A percentile compares a stretch with the other conserved stretches of the same genome.
Conservation (phyloP, 2,797 vertebrate species). For the Sciurus vulgaris region DNA sequence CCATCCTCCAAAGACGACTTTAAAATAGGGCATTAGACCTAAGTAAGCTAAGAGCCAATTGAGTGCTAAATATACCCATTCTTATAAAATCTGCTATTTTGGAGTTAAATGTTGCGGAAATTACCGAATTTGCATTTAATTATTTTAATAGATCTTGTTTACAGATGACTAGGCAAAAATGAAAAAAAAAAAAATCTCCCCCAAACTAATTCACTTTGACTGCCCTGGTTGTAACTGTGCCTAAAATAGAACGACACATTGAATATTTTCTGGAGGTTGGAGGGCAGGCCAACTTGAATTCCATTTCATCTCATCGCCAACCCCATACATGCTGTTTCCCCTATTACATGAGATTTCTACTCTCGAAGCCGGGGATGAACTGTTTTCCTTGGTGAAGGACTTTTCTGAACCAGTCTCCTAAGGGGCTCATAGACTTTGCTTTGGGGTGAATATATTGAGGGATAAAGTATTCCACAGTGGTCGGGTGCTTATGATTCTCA, state of each 20-base stretch:
- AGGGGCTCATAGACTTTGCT: constrained; percentile 8
- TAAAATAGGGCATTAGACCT: constrained; percentile 78
- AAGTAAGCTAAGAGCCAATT: constrained; percentile 84
- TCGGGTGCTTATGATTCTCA: background rate
- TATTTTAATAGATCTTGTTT: constrained; percentile 90
- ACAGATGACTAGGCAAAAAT: constrained; percentile 87
- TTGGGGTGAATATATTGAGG: background rate
- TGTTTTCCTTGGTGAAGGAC: constrained; percentile 41
- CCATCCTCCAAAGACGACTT: constrained; percentile 68
- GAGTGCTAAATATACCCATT: constrained; percentile 85
- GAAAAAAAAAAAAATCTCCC: constrained; percentile 63
- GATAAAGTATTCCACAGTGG: background rate
- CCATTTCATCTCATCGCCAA: constrained; percentile 81
- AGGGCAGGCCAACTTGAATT: constrained; percentile 80
- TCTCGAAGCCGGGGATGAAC: constrained; percentile 78
- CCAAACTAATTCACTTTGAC: constrained; percentile 86
- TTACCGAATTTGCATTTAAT: constrained; percentile 88
- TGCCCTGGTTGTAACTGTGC: constrained; percentile 82
- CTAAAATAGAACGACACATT: constrained; percentile 85
- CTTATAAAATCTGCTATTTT: constrained; percentile 86
- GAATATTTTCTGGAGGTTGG: constrained; percentile 80
- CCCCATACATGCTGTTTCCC: constrained; percentile 71
- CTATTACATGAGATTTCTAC: constrained; percentile 73
- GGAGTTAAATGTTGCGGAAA: constrained; percentile 86
- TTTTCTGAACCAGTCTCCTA: constrained; percentile 9